phyloP scores from a whole-genome alignment of 2,797 vertebrate species.

The Bradypodion ventrale region DNA sequence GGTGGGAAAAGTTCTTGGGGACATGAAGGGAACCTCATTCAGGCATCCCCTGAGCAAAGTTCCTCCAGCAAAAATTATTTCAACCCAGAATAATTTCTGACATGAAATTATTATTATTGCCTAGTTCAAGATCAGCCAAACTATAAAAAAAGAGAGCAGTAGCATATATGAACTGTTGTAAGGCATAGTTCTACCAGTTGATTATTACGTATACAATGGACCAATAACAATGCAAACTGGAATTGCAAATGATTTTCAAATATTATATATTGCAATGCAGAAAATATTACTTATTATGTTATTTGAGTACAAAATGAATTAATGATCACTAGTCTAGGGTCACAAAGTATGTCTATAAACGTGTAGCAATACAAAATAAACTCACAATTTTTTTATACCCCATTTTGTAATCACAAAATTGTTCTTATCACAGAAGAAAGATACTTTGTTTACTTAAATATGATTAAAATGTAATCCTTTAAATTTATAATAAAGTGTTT shows the following conservation, averaged over 20 bases:
- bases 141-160: neutral
- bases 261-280: neutral
- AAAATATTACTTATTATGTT: constrained; percentile 1
- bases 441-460: constrained; percentile 19
- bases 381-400: constrained; percentile 29
- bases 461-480: neutral
- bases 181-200: neutral
- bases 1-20: too few species aligned
- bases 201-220: neutral
- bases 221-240: neutral
- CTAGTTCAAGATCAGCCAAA: neutral
- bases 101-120: too few species aligned
- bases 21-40: too few species aligned
- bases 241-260: neutral
- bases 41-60: too few species aligned
- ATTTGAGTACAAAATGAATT: neutral
- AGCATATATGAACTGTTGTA: neutral
- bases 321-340: constrained; percentile 25
- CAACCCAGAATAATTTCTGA: too few species aligned
- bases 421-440: constrained; percentile 32
- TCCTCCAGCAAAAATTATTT: too few species aligned
- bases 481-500: neutral
- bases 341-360: constrained; percentile 20
- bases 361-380: constrained; percentile 31
- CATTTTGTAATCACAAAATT: constrained; percentile 28